Conservation (phyloP, 1,140 invertebrate genomes). For the Macrobrachium rosenbergii region DNA sequence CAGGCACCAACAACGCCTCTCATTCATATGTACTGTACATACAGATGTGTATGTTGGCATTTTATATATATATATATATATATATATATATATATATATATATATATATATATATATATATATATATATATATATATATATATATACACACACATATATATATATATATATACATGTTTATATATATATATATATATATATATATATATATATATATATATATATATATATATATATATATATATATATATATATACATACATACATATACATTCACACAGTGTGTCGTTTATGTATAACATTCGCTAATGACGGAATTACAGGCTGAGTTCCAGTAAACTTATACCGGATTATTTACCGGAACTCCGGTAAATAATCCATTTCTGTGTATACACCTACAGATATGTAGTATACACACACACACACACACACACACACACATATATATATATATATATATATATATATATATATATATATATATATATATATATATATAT, state of each 20-base stretch:
- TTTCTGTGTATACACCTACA: neutral
- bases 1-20: no score
- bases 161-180: constrained; percentile 4
- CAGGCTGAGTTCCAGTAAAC: no score
- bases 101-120: constrained; percentile 22
- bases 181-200: constrained; percentile 22
- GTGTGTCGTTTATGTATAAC: neutral
- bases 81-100: constrained; percentile 22
- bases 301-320: no score
- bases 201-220: constrained; percentile 10
- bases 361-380: neutral
- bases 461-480: constrained; percentile 2
- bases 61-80: constrained; percentile 10
- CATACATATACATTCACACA: neutral
- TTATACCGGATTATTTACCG: no score
- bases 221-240: constrained; percentile 7
- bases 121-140: constrained; percentile 12
- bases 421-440: neutral
- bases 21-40: no score
- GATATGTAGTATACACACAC: neutral
- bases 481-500: constrained; percentile 10
- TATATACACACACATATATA: neutral
- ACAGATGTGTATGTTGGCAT: neutral
- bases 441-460: neutral
- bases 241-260: constrained; percentile 18